Evolutionary conservation across 2,888 invertebrate genomes (phyloP).

Genomic region (Elegia similella): DNA sequence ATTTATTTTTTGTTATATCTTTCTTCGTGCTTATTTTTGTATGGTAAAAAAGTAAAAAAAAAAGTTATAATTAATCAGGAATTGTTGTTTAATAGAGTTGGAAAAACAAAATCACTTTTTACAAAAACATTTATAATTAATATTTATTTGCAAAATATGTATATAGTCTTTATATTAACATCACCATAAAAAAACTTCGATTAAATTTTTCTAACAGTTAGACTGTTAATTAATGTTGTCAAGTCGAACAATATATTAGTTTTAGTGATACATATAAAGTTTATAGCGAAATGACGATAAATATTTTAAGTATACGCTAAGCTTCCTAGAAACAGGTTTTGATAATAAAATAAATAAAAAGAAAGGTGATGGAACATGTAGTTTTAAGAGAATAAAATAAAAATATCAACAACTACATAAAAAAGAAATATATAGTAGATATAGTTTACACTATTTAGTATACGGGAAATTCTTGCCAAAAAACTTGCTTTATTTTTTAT

Average conservation of each 20-base stretch:
- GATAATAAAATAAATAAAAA: not conserved
- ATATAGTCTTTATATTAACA: too few relatives aligned
- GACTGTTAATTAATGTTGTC: not conserved
- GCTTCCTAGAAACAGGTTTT: not conserved
- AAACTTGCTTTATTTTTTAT: constrained; percentile 1
- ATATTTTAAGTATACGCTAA: not conserved
- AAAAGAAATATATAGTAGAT: not conserved
- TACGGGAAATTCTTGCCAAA: constrained; percentile 46
- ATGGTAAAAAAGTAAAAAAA: too few relatives aligned
- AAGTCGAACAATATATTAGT: not conserved
- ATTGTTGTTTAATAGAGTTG: too few relatives aligned
- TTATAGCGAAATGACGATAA: not conserved
- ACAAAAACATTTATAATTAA: too few relatives aligned
- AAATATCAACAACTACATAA: not conserved
- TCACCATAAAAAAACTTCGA: too few relatives aligned
- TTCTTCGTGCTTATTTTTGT: too few relatives aligned
- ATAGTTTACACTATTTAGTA: constrained; percentile 4
- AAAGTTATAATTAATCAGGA: too few relatives aligned
- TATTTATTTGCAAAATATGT: too few relatives aligned
- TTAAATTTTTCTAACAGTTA: not conserved
- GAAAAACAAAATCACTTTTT: too few relatives aligned
- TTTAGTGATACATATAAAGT: not conserved
- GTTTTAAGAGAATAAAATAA: not conserved
- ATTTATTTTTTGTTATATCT: too few relatives aligned
- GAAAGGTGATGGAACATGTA: not conserved